Evolutionary conservation across 2,888 invertebrate species (phyloP).

Genomic region (Pammene aurita): DNA sequence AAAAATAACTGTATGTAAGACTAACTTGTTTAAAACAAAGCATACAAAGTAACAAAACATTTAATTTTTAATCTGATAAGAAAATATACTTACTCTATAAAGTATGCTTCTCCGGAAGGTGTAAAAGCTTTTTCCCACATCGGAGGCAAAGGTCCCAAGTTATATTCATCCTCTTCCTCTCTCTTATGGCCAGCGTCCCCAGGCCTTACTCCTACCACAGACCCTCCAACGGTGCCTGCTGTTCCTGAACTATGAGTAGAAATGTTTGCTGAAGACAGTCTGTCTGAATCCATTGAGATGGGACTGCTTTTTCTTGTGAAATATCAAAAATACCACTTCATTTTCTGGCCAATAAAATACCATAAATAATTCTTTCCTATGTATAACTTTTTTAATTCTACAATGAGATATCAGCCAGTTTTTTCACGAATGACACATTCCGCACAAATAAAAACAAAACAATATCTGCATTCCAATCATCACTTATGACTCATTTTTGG

Average conservation of each 20-base stretch:
- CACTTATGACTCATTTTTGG: slow-evolving; percentile 78
- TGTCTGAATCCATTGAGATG: slow-evolving; percentile 78
- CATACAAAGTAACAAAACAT: background rate
- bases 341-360: slow-evolving; percentile 1
- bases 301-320: slow-evolving; percentile 61
- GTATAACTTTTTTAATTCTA: background rate
- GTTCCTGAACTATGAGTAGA: slow-evolving; percentile 80
- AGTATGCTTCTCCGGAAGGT: slow-evolving; percentile 98
- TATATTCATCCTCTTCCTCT: slow-evolving; percentile 87
- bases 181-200: slow-evolving; percentile 70
- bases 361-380: background rate
- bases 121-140: slow-evolving; percentile 99
- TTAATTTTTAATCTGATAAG: background rate
- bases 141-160: slow-evolving; percentile 94
- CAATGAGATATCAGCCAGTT: background rate
- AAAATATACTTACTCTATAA: slow-evolving; percentile 92
- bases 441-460: slow-evolving; percentile 75
- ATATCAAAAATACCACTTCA: slow-evolving; percentile 29
- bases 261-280: slow-evolving; percentile 77
- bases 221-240: slow-evolving; percentile 76
- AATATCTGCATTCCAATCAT: slow-evolving; percentile 68
- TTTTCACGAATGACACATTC: slow-evolving; percentile 68
- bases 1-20: slow-evolving; percentile 3
- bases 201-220: slow-evolving; percentile 75
- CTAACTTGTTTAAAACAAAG: background rate